Conservation (phyloP, 2,113 vertebrate genomes). For the Tonatia bakeri region DNA sequence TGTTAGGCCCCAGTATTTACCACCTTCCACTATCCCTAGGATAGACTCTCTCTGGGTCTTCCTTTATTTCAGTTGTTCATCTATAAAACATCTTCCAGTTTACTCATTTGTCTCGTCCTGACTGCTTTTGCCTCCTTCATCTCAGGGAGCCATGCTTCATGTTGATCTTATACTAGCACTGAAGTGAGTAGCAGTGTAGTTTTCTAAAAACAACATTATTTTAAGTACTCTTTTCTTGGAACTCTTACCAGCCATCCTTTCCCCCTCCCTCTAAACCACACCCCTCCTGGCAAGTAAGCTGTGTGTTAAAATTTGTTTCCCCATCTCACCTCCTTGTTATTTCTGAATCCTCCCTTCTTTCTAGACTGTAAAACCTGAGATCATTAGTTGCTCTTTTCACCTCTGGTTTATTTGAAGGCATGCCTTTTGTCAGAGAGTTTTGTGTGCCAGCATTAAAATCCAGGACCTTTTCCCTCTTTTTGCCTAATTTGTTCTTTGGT, state of each 20-base stretch:
- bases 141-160: neutral
- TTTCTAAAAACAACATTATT: neutral
- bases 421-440: neutral
- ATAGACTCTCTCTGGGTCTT: neutral
- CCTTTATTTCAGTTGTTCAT: neutral
- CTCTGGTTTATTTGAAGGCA: neutral
- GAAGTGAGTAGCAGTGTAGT: neutral
- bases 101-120: neutral
- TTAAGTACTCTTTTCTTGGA: slow-evolving; percentile 10
- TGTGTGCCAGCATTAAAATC: neutral
- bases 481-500: neutral
- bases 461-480: neutral
- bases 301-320: neutral
- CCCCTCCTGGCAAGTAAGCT: neutral
- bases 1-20: neutral
- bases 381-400: neutral
- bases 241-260: neutral
- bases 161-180: neutral
- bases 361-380: neutral
- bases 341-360: neutral
- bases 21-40: neutral
- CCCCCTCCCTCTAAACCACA: neutral
- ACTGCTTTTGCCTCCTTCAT: neutral
- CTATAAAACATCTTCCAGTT: neutral
- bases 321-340: neutral